These are phyloP conservation scores for Triplophysa rosa DNA, from an alignment of 2,113 vertebrate species.

Conservation along the genomic window DNA sequence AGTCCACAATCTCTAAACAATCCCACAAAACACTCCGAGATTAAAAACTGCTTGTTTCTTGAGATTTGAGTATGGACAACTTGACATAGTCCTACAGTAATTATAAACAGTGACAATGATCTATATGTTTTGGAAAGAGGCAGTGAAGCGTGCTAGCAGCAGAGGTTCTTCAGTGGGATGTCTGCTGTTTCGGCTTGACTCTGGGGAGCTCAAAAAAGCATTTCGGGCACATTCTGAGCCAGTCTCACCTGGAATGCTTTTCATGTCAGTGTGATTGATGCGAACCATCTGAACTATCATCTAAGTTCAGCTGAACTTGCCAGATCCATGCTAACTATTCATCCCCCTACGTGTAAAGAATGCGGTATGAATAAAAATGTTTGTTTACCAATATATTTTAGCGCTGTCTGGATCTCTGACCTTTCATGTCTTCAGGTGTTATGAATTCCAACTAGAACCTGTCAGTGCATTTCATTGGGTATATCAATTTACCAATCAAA, in stretches of 20 bases:
- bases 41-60: background rate
- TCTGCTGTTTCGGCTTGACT: conserved; percentile 6
- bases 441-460: conserved; percentile 2
- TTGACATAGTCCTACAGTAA: conserved; percentile 37
- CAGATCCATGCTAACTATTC: conserved; percentile 31
- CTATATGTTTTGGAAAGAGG: conserved; percentile 41
- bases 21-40: background rate
- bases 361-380: conserved; percentile 28
- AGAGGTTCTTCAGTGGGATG: conserved; percentile 16
- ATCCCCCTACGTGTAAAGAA: conserved; percentile 18
- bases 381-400: conserved; percentile 22
- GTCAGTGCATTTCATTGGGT: background rate
- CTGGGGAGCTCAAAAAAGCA: conserved; percentile 28
- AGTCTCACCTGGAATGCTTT: conserved; percentile 12
- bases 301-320: background rate
- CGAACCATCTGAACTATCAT: conserved; percentile 25
- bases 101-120: conserved; percentile 47
- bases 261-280: conserved; percentile 51
- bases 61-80: conserved; percentile 13
- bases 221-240: conserved; percentile 1
- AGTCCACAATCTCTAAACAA: background rate
- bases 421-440: background rate
- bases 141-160: conserved; percentile 24
- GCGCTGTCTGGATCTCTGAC: background rate
- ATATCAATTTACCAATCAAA: background rate